Conservation (phyloP, 2,113 vertebrate species). For the Oryctolagus cuniculus region mOryCun1.1 NC_091436.1:32489501-32490000, state of each 20-base stretch:
- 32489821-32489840: neutral
- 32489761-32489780: neutral
- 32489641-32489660: no score
- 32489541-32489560: no score
- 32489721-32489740: neutral
- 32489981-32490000: neutral
- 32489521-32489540: no score
- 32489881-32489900: neutral
- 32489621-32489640: no score
- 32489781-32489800: fast-evolving
- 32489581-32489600: no score
- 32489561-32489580: no score
- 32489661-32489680: no score
- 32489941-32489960: neutral
- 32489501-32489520: no score
- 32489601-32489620: no score
- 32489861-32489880: neutral
- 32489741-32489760: neutral
- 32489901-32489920: neutral
- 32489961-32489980: slow-evolving; percentile 5
- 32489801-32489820: neutral
- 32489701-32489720: neutral
- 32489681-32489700: neutral
- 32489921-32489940: neutral
- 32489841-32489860: neutral